These are phyloP conservation scores for Drosophila subobscura DNA, from an alignment of 1,140 invertebrate species.

Conservation along the genomic window DNA sequence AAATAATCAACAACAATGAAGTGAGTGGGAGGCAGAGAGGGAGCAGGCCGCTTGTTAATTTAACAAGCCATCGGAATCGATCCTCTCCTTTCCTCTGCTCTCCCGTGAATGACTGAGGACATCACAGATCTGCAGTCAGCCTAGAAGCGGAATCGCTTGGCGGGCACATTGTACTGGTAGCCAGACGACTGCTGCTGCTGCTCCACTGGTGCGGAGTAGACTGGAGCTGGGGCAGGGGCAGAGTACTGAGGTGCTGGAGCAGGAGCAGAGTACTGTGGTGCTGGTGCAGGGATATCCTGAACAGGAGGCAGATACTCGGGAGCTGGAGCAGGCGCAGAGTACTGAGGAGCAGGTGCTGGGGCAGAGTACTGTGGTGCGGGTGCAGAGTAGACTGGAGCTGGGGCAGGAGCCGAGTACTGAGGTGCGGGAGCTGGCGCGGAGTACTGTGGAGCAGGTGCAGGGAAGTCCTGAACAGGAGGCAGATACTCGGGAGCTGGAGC, in stretches of 20 bases:
- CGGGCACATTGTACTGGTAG: slow-evolving; percentile 75
- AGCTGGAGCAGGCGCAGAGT: slow-evolving; percentile 42
- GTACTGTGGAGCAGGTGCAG: slow-evolving; percentile 42
- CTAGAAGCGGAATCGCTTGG: slow-evolving; percentile 79
- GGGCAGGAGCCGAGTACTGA: slow-evolving; percentile 3
- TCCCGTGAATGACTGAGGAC: slow-evolving; percentile 23
- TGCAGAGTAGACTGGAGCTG: slow-evolving; percentile 5
- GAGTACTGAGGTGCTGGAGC: slow-evolving; percentile 39
- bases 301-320: slow-evolving; percentile 59
- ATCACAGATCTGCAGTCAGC: slow-evolving; percentile 4
- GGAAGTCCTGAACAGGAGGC: slow-evolving; percentile 55
- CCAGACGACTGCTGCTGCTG: slow-evolving; percentile 35
- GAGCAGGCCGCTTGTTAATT: slow-evolving; percentile 61
- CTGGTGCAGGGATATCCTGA: slow-evolving; percentile 54
- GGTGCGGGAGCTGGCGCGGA: background rate
- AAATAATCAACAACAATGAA: slow-evolving; percentile 71
- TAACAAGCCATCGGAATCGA: slow-evolving; percentile 47
- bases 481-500: slow-evolving; percentile 52
- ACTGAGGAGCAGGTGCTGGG: slow-evolving; percentile 34
- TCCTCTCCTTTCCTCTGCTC: background rate
- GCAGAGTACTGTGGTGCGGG: slow-evolving; percentile 33
- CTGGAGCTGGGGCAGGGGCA: slow-evolving; percentile 40
- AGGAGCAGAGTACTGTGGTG: slow-evolving; percentile 48
- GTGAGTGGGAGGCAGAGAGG: slow-evolving; percentile 9
- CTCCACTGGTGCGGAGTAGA: slow-evolving; percentile 38